These are phyloP conservation scores for Drosophila miranda DNA, from an alignment of 1,140 invertebrate genomes.

Conservation along the genomic window DNA sequence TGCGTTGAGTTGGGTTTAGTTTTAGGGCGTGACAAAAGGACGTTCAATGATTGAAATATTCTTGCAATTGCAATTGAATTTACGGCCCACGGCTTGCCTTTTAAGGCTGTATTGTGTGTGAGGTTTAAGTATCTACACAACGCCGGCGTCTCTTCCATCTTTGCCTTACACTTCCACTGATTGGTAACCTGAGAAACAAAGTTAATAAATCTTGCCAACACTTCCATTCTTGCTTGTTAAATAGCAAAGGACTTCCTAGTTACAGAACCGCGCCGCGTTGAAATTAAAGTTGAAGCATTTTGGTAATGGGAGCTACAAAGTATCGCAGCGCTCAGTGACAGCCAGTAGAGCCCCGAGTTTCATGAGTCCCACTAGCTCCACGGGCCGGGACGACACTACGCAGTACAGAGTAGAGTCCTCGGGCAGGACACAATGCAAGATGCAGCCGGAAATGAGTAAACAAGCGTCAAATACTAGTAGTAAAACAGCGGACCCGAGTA, in stretches of 20 bases:
- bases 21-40: background rate
- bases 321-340: slow-evolving; percentile 19
- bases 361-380: background rate
- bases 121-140: too few relatives aligned
- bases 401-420: slow-evolving; percentile 40
- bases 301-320: slow-evolving; percentile 39
- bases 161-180: too few relatives aligned
- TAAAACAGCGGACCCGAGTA: slow-evolving; percentile 61
- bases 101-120: background rate
- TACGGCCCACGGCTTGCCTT: background rate
- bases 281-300: slow-evolving; percentile 34
- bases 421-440: slow-evolving; percentile 48
- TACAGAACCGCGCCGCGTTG: slow-evolving; percentile 4
- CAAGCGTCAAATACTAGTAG: slow-evolving; percentile 74
- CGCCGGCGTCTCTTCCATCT: too few relatives aligned
- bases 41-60: slow-evolving; percentile 4
- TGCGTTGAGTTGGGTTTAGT: slow-evolving; percentile 28
- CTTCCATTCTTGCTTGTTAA: slow-evolving; percentile 9
- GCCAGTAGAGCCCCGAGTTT: background rate
- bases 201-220: background rate
- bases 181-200: background rate
- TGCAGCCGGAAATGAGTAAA: slow-evolving; percentile 78
- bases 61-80: slow-evolving; percentile 29
- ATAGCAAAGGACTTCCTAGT: slow-evolving; percentile 24
- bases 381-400: slow-evolving; percentile 16